Evolutionary conservation across 2,113 vertebrate species (phyloP).

Genomic region (Mesocricetus auratus): DNA sequence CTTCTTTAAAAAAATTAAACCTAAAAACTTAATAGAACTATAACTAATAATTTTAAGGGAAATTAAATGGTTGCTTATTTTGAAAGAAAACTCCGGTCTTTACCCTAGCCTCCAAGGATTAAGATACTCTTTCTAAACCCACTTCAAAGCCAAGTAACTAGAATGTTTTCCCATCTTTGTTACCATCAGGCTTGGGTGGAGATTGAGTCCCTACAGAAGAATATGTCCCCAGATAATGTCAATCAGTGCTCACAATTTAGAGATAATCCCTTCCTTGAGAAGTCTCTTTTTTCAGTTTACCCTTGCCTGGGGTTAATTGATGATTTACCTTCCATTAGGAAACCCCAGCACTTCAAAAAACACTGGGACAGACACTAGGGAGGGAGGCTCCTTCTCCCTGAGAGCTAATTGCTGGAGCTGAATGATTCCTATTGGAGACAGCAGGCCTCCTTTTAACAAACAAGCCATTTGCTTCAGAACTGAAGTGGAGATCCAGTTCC

Average conservation of each 20-base stretch:
- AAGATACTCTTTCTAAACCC: constrained; percentile 42
- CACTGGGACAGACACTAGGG: constrained; percentile 5
- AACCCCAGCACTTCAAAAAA: constrained; percentile 71
- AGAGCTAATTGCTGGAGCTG: constrained; percentile 67
- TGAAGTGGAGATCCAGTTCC: constrained; percentile 13
- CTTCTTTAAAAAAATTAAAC: background rate
- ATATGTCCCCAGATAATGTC: constrained; percentile 44
- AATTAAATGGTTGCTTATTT: constrained; percentile 37
- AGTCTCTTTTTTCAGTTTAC: constrained; percentile 60
- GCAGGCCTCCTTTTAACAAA: constrained; percentile 59
- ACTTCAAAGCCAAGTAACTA: constrained; percentile 65
- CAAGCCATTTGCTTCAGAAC: constrained; percentile 49
- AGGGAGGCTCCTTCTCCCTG: constrained; percentile 46
- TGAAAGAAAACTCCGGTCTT: background rate
- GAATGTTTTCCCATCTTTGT: constrained; percentile 46
- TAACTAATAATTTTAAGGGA: constrained; percentile 14
- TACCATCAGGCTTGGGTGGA: background rate
- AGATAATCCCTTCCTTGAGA: constrained; percentile 64
- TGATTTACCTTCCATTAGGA: constrained; percentile 62
- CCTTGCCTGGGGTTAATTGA: constrained; percentile 66
- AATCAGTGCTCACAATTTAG: constrained; percentile 52
- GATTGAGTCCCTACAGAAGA: constrained; percentile 55
- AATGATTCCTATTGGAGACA: constrained; percentile 71
- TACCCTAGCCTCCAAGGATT: background rate
- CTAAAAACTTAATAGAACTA: background rate